Percentiles rank a stretch among this genome's conserved stretches.
Evolutionary conservation across 1,140 invertebrate genomes (phyloP).

Genomic region (Drosophila auraria): DNA sequence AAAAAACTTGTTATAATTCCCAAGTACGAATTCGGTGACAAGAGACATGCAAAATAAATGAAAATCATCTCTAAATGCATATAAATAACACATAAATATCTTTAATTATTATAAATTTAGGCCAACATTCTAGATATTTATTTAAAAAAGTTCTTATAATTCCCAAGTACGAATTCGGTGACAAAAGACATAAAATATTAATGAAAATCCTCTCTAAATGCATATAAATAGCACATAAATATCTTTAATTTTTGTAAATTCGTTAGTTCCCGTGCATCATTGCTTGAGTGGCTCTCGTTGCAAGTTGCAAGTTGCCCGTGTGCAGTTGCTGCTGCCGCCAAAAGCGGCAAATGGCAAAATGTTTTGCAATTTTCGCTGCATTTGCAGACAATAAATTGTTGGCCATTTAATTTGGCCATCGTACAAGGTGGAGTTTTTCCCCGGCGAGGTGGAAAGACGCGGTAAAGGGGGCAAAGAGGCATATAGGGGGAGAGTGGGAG

Average conservation of each 20-base stretch:
- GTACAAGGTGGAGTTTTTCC: slow-evolving; percentile 45
- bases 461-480: background rate
- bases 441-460: background rate
- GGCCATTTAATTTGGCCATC: slow-evolving; percentile 70
- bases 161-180: background rate
- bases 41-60: no score
- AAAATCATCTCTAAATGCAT: background rate
- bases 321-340: slow-evolving; percentile 33
- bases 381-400: slow-evolving; percentile 73
- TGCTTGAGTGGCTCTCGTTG: slow-evolving; percentile 15
- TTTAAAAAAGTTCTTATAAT: background rate
- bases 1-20: background rate
- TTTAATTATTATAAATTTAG: background rate
- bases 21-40: background rate
- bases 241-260: background rate
- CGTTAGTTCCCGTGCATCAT: slow-evolving; percentile 1
- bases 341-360: slow-evolving; percentile 62
- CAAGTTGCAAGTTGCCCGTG: slow-evolving; percentile 26
- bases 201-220: background rate
- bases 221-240: background rate
- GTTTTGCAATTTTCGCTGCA: slow-evolving; percentile 74
- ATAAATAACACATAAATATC: background rate
- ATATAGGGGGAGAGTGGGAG: slow-evolving; percentile 25
- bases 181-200: no score
- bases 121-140: background rate